Evolutionary conservation across 2,888 invertebrate genomes (phyloP), one percentile per base, ranked within the genome.

Genomic region (Tenthredo notha): DNA sequence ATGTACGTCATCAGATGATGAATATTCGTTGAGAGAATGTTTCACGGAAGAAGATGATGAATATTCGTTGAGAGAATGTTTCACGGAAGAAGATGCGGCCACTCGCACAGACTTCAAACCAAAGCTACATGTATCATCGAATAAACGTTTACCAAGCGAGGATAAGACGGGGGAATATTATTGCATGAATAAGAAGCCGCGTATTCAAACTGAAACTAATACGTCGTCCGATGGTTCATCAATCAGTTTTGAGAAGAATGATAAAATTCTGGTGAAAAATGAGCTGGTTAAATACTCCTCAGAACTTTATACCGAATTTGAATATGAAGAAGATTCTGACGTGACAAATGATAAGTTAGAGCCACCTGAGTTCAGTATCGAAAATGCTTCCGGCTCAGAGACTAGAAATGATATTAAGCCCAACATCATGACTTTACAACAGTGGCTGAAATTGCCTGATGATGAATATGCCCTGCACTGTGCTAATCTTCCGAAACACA

Each of bases 361-460:
- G 15, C n/a, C 7, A 2, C 15, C 77, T 77, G n/a, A 74, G 10
- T 43, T 10, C 43, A 6, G 1, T 25, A n/a, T 74, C 7, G 43
- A 18, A n/a, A n/a, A 74, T 43, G 43, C 21, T 43, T 43, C 43
- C n/a, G 21, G 21, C 43, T n/a, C 43, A 40, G 21, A 40, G 43
- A 67, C 33, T 6, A 12, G 33, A 67, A 43, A 25, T 12, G 40
- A 74, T 74, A 1, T 2, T 25, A 74, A 74, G 12, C 43, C 74
- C 10, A 40, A 43, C 9, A 40, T 43, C 21, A 21, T 74, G 40
- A 40, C 40, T 74, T 5, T 74, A 40, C n/a, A 74, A 43, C 12
- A 74, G 12, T 74, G 74, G 43, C 74, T 74, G 43, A 21, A 74
- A 43, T 40, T 74, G 10, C 74, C 74, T 43, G 43, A 6, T 15